These are phyloP conservation scores for Apogon hyalosoma DNA, from an alignment of 2,797 vertebrate species.

Conservation along the genomic window DNA sequence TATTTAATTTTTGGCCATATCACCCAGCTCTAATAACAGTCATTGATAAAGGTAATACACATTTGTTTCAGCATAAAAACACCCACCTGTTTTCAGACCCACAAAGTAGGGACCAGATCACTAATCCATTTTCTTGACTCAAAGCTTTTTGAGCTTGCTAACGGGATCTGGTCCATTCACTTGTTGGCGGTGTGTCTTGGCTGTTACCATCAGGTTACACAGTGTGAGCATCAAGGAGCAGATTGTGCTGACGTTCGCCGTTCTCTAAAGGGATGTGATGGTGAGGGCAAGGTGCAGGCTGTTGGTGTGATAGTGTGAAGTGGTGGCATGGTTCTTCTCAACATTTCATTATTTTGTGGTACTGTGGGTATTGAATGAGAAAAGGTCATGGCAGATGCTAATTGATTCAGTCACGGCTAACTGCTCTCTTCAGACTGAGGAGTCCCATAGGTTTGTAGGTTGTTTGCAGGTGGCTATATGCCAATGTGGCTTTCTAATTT, in stretches of 20 bases:
- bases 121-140: conserved; percentile 27
- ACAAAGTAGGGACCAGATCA: conserved; percentile 16
- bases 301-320: conserved; percentile 54
- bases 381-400: conserved; percentile 61
- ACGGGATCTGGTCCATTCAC: conserved; percentile 42
- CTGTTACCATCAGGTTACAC: conserved; percentile 58
- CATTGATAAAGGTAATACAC: no score
- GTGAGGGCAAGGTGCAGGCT: conserved; percentile 50
- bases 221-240: conserved; percentile 69
- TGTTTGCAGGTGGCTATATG: conserved; percentile 32
- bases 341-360: conserved; percentile 50
- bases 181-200: conserved; percentile 49
- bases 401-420: conserved; percentile 53
- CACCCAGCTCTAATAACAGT: no score
- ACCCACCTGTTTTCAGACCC: background rate
- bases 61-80: background rate
- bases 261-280: conserved; percentile 47
- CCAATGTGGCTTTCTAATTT: conserved; percentile 20
- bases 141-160: conserved; percentile 10
- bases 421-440: conserved; percentile 29
- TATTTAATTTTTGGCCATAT: no score
- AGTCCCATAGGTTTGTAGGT: conserved; percentile 25
- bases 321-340: conserved; percentile 26
- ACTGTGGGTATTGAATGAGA: conserved; percentile 51
- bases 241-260: conserved; percentile 70